Evolutionary conservation across 2,113 vertebrate genomes (phyloP).

Genomic region (Coryphaenoides rupestris): DNA sequence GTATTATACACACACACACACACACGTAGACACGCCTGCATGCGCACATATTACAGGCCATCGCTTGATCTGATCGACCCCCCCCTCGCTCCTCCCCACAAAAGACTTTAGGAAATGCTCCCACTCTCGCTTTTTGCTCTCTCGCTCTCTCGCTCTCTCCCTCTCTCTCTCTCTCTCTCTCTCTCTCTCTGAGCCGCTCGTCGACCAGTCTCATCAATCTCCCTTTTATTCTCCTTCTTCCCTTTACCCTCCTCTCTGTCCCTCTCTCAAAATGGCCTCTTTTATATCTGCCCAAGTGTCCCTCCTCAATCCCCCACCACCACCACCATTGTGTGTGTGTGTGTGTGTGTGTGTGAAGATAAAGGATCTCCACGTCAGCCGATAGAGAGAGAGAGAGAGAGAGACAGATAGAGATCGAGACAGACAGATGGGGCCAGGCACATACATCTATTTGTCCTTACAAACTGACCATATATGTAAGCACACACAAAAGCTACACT

Average conservation of each 20-base stretch:
- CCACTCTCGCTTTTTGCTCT: neutral
- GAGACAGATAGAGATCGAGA: too few relatives aligned
- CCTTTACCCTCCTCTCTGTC: too few relatives aligned
- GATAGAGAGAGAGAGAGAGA: too few relatives aligned
- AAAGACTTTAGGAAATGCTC: neutral
- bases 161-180: neutral
- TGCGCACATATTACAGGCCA: neutral
- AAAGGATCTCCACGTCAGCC: neutral
- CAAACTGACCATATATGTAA: too few relatives aligned
- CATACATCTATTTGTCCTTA: too few relatives aligned
- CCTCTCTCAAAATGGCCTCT: neutral
- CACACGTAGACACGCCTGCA: too few relatives aligned
- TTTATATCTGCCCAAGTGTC: neutral
- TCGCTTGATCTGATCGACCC: neutral
- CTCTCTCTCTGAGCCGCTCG: neutral
- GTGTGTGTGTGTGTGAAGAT: neutral
- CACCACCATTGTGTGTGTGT: too few relatives aligned
- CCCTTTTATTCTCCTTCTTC: neutral
- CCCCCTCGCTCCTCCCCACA: neutral
- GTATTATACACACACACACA: too few relatives aligned
- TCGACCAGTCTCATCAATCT: neutral
- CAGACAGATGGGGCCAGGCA: too few relatives aligned
- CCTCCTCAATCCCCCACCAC: neutral
- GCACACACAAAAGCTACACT: too few relatives aligned
- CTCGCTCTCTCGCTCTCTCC: neutral